Base-by-base conservation (phyloP, 2,797 vertebrate species). In the Chromobotia macracanthus region DNA sequence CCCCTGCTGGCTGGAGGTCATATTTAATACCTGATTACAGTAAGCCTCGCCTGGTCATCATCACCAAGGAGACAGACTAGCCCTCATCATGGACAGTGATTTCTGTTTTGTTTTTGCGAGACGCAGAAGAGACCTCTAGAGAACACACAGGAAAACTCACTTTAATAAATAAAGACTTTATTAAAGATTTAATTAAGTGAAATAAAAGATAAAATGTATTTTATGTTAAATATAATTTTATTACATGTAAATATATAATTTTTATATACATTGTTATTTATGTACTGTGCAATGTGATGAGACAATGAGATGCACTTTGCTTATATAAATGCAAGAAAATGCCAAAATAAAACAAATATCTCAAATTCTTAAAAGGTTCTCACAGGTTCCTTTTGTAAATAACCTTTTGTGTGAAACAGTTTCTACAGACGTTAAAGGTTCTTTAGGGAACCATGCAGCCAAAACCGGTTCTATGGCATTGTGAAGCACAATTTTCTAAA, bases 151-250 rank as follows among this genome's bases (percentile, higher is more conserved):
- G 84, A 79, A 85, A 85, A 87, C 84, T 83, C 83, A 41, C 35
- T 92, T 78, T 86, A 90, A 92, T 88, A 92, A 91, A 94, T 87
- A 31, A 31, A 31, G 90, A 93, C 91, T 94, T 56, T 56, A 56
- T 56, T 23, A n/a, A 95, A 96, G 94, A 97, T 96, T 97, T 97
- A 97, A 98, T 96, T 90, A 93, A 92, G 90, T 91, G 86, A 91
- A 91, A 90, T 90, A 89, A 92, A 89, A 96, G 95, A 92, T 94
- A 94, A 93, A 96, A 93, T 97, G 96, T 96, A 98, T 98, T 98
- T 98, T 98, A 97, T 98, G 97, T 98, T 97, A 97, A 97, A 98
- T 97, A 97, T 97, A 96, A 97, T 97, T 98, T 98, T 97, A 98
- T 98, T 98, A 98, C 96, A 95, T 99, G 97, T 99, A 98, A 97